Conservation (phyloP, 2,888 invertebrate genomes). For the Aphodius sticticus region DNA sequence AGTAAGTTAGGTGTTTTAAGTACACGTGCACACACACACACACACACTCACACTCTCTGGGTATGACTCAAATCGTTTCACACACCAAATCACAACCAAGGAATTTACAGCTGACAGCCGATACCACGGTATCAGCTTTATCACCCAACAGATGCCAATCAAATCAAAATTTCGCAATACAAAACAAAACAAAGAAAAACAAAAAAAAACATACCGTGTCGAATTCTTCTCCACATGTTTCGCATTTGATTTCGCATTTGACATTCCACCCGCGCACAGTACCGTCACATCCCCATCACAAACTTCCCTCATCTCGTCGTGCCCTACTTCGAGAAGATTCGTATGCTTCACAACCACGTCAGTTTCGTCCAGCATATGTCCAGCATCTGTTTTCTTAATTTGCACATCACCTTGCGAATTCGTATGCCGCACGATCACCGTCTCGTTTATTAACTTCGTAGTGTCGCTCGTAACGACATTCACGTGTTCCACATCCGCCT, state of each 20-base stretch:
- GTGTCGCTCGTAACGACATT: conserved; percentile 81
- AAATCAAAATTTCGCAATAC: no score
- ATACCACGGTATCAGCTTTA: no score
- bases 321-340: conserved; percentile 64
- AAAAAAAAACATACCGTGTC: no score
- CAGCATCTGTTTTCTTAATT: not conserved
- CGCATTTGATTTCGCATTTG: not conserved
- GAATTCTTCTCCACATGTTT: not conserved
- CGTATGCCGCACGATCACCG: conserved; percentile 31
- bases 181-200: no score
- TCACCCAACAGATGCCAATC: no score
- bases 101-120: no score
- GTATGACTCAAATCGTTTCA: no score
- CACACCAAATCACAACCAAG: no score
- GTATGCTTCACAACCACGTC: conserved; percentile 73
- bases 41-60: no score
- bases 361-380: conserved; percentile 39
- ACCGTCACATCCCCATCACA: conserved; percentile 11
- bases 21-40: no score
- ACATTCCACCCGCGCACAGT: not conserved
- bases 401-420: not conserved
- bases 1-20: no score
- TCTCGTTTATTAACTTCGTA: conserved; percentile 68
- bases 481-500: conserved; percentile 66
- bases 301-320: not conserved